A percentile compares a stretch with the other conserved stretches of the same genome.
Evolutionary conservation across 2,113 vertebrate genomes (phyloP).

Genomic region (Sterrhoptilus dennistouni): DNA sequence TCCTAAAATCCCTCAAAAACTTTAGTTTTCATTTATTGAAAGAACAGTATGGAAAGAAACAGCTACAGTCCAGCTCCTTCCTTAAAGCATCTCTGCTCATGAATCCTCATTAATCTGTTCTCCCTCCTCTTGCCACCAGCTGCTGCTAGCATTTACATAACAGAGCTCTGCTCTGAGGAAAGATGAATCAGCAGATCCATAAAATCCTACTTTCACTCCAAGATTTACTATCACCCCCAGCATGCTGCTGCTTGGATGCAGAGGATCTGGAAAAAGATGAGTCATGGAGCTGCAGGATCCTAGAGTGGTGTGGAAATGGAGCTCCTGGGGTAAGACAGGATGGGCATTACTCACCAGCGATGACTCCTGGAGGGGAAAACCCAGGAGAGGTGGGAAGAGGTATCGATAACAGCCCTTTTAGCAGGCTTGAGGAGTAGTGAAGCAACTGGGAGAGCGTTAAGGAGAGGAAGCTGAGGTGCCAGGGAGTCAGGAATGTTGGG

Average conservation of each 20-base stretch:
- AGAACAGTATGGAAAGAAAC: neutral
- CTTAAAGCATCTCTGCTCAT: neutral
- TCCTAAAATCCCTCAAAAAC: neutral
- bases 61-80: neutral
- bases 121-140: neutral
- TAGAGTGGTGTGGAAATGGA: neutral
- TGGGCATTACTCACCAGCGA: neutral
- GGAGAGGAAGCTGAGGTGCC: neutral
- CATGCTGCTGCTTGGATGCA: neutral
- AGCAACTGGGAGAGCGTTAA: neutral
- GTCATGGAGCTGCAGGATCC: neutral
- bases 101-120: neutral
- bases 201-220: neutral
- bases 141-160: neutral
- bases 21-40: neutral
- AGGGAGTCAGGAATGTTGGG: neutral
- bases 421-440: neutral
- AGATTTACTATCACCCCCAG: slow-evolving; percentile 24
- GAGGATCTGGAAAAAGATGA: neutral
- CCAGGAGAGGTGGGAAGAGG: neutral
- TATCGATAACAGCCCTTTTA: rapidly evolving
- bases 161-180: neutral
- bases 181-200: slow-evolving; percentile 24
- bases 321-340: neutral
- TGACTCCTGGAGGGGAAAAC: neutral